Percentiles rank a stretch among this genome's conserved stretches.
phyloP scores from a whole-genome alignment of 2,113 vertebrate species.

The Hippocampus guttulatus region DNA sequence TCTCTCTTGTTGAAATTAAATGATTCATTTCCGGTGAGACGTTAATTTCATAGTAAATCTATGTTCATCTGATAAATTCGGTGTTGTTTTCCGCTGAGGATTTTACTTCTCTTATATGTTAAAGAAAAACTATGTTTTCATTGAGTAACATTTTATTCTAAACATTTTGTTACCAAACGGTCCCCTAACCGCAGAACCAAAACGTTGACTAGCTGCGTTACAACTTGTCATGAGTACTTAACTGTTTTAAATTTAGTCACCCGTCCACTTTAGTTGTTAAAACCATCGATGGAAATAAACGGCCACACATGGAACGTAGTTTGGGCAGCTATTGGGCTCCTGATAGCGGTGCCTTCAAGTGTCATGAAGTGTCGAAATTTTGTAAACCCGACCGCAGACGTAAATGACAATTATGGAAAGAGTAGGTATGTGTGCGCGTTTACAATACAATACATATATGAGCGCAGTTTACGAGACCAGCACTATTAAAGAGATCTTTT shows the following conservation, averaged over 20 bases:
- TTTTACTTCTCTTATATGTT: too few species aligned
- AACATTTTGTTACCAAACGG: too few species aligned
- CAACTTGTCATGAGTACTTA: not conserved
- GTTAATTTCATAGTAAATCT: accelerated
- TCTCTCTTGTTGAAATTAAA: not conserved
- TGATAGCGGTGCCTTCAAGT: constrained; percentile 23
- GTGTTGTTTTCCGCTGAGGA: not conserved
- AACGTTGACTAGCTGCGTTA: too few species aligned
- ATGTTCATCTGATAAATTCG: constrained; percentile 14
- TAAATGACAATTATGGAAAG: too few species aligned
- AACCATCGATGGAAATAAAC: not conserved
- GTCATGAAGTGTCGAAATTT: not conserved
- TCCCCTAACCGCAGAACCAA: too few species aligned
- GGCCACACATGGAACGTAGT: not conserved
- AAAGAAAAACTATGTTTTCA: too few species aligned
- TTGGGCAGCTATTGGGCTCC: not conserved
- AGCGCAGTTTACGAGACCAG: too few species aligned
- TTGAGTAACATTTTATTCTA: too few species aligned
- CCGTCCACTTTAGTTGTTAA: not conserved
- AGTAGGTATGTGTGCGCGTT: too few species aligned
- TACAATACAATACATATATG: too few species aligned
- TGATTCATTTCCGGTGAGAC: not conserved
- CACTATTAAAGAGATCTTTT: too few species aligned
- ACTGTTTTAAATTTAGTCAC: not conserved
- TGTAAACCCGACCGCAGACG: not conserved